Percentiles rank a stretch among this genome's conserved stretches.
Evolutionary conservation across 2,113 vertebrate genomes (phyloP).

Genomic region (Oreotrochilus melanogaster): DNA sequence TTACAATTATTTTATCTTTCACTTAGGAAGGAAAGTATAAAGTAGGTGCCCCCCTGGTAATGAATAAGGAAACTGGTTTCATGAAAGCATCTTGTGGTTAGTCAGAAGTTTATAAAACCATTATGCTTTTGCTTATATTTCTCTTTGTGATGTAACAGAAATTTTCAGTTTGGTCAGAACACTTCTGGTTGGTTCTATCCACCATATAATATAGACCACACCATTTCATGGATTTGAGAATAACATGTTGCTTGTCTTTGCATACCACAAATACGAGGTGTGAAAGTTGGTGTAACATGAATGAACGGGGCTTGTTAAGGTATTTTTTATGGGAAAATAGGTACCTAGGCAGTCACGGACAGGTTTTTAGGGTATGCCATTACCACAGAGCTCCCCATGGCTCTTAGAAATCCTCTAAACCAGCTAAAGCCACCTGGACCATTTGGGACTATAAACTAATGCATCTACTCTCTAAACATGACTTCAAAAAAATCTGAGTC

Average conservation of each 20-base stretch:
- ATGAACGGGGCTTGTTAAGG: conserved; percentile 40
- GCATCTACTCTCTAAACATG: background rate
- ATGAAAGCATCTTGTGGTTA: conserved; percentile 25
- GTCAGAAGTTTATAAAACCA: conserved; percentile 36
- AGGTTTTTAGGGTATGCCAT: conserved; percentile 35
- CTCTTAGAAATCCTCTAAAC: conserved; percentile 41
- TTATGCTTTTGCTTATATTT: conserved; percentile 42
- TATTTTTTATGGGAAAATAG: conserved; percentile 39
- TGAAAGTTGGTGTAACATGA: conserved; percentile 58
- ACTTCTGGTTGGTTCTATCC: conserved; percentile 24
- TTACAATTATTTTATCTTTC: background rate
- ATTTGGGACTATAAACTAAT: conserved; percentile 34
- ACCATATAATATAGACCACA: background rate
- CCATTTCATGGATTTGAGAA: background rate
- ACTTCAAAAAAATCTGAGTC: conserved; percentile 30
- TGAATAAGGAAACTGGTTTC: conserved; percentile 21
- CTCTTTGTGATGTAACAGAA: conserved; percentile 44
- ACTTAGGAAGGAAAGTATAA: background rate
- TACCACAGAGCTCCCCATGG: conserved; percentile 30
- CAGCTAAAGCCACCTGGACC: conserved; percentile 34
- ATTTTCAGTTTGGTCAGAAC: conserved; percentile 11
- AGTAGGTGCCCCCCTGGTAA: background rate
- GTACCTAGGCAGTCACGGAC: conserved; percentile 43
- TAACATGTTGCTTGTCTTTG: conserved; percentile 47
- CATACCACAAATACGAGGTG: conserved; percentile 63